Evolutionary conservation across 2,797 vertebrate genomes (phyloP), one percentile per base, ranked within the genome.

Genomic region (Danio tinwini): DNA sequence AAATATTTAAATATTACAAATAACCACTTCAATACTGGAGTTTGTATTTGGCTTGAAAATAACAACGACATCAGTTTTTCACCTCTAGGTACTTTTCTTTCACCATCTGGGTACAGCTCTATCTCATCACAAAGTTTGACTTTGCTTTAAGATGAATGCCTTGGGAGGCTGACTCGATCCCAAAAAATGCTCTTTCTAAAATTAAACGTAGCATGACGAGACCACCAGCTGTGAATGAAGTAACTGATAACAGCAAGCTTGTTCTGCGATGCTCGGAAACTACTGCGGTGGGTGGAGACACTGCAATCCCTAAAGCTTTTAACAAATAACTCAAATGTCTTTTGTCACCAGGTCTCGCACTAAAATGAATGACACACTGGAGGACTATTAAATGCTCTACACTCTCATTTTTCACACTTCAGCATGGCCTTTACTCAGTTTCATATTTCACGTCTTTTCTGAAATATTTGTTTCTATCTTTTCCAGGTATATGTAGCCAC

Each of bases 311-410:
- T 56, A 13, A 58, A 76, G 63, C 74, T 76, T 76, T 67, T 68
- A 47, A 67, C 74, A 45, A 67, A 76, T 58, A 76, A 67, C 63
- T 58, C 42, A 58, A 47, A 68, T 76, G 21, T 47, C 52, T 76
- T 76, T 76, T 76, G 52, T 56, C 52, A 68, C 21, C 42, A 68
- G 19, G 62, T 55, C 49, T 42, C n/a, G 19, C n/a, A 58, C 74
- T 19, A 42, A 67, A 67, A 76, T 67, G 5, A 76, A 76, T 39
- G 42, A 39, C 74, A 76, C 62, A 58, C 74, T 11, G 4, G 63
- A 76, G 40, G 74, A 76, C 39, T 37, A 61, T 65, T 16, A 76
- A 76, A 76, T 55, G 17, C 55, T 44, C 52, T 56, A 50, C 50
- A 8, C 8, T 65, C 14, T 53, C 17, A 76, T 65, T 29, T 64